Evolutionary conservation across 2,113 vertebrate species (phyloP), one percentile per base, ranked within the genome.

Genomic region (Gobius niger): DNA sequence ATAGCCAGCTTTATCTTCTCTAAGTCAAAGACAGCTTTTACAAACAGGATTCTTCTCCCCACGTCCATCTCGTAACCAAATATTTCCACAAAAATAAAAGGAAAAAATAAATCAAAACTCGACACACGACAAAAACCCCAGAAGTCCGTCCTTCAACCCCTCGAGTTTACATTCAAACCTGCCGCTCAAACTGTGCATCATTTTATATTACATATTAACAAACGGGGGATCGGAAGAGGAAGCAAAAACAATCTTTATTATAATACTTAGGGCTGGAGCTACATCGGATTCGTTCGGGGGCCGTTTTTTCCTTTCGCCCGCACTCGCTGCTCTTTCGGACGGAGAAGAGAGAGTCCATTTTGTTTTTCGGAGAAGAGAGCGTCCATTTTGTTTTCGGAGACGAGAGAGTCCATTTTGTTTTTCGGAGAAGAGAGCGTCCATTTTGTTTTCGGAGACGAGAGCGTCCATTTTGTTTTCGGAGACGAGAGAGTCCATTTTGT

Each of bases 41-140:
- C 95, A 98, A 95, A 91, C 93, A 95, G 94, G 94, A 96, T 94
- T 94, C 95, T 95, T 94, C 95, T 95, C 94, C 96, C 18, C 94
- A 95, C 93, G 93, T 94, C 94, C 93, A 82, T 85, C 76, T 67
- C 24, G 6, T 18, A 59, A 59, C 34, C 57, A 3, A 41, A 41
- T 34, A 10, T 78, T 72, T 70, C 70, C 75, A 74, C 90, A 87
- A 63, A 77, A 60, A 65, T 66, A 85, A 89, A 90, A 67, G 24
- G 50, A 70, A 67, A 92, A 12, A 85, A 88, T 82, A 76, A 93
- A 44, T 83, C 90, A 44, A 0, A 63, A 54, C 24, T 34, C 18
- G 52, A 71, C 71, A 77, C 91, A 90, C 88, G 88, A 77, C 89
- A 86, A 93, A 75, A 90, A 47, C 57, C 50, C 71, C 57, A 68